phyloP scores from a whole-genome alignment of 2,113 vertebrate genomes.

The Stictonetta naevosa region DNA sequence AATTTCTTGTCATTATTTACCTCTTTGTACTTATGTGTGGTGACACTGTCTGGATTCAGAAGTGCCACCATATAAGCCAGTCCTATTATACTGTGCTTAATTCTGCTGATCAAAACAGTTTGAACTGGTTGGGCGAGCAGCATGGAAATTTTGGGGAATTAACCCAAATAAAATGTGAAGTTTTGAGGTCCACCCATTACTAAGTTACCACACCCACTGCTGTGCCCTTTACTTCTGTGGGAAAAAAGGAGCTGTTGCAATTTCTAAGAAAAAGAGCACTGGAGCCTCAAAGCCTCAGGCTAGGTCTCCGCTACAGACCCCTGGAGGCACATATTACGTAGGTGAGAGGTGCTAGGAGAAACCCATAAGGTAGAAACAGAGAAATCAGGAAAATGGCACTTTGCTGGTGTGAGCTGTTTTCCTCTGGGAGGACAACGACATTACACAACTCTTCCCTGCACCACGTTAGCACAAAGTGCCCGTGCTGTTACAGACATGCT shows the following conservation, averaged over 20 bases:
- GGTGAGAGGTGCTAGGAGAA: not conserved
- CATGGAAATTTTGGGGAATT: not conserved
- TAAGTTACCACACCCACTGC: not conserved
- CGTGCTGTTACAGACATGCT: accelerated
- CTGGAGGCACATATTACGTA: not conserved
- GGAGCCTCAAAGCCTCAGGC: not conserved
- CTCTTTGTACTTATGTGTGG: constrained; percentile 46
- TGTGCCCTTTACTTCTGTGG: not conserved
- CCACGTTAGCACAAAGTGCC: not conserved
- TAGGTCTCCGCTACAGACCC: not conserved
- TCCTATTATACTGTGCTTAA: not conserved
- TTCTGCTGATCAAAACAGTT: constrained; percentile 2
- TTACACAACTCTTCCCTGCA: accelerated
- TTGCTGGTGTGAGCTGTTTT: not conserved
- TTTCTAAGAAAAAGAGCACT: not conserved
- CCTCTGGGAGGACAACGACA: not conserved
- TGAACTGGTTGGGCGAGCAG: not conserved
- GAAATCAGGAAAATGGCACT: not conserved
- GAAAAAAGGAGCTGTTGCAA: not conserved
- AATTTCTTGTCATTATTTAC: constrained; percentile 43
- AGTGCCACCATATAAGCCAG: constrained; percentile 4
- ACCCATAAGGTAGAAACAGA: accelerated
- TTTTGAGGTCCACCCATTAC: not conserved
- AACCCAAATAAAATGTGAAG: not conserved
- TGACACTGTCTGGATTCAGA: constrained; percentile 21